Conservation (phyloP, 2,888 invertebrate genomes). For the Steinernema carpocapsae region DNA sequence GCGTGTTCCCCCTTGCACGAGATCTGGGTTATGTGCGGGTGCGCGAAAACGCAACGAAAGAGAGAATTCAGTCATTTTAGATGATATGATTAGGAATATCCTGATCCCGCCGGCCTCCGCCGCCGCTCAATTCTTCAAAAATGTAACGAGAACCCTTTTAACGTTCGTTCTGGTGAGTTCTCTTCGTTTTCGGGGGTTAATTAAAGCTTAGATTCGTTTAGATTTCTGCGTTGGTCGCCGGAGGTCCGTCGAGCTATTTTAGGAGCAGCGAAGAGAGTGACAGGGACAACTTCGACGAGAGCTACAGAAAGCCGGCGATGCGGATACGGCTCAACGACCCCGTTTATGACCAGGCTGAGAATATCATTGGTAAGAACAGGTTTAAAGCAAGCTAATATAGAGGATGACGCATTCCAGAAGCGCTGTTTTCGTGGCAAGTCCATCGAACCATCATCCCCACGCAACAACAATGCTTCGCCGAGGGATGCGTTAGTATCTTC, state of each 20-base stretch:
- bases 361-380: slow-evolving; percentile 52
- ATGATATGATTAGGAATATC: slow-evolving; percentile 29
- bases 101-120: slow-evolving; percentile 9
- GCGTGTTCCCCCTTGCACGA: not conserved
- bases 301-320: slow-evolving; percentile 49
- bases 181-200: not conserved
- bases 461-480: slow-evolving; percentile 66
- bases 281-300: not conserved
- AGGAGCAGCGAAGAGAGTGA: not conserved
- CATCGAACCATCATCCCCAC: slow-evolving; percentile 58
- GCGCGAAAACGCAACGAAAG: slow-evolving; percentile 17
- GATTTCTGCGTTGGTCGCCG: not conserved
- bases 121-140: not conserved
- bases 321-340: slow-evolving; percentile 56
- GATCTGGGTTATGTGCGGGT: slow-evolving; percentile 4
- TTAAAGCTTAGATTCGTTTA: not conserved
- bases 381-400: not conserved
- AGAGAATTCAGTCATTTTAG: not conserved
- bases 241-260: not conserved
- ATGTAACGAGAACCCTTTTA: not conserved
- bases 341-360: slow-evolving; percentile 58
- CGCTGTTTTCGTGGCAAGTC: slow-evolving; percentile 64
- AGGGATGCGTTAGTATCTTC: slow-evolving; percentile 62
- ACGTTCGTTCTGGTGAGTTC: not conserved
- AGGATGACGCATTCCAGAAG: slow-evolving; percentile 52